Conservation (phyloP, 2,888 invertebrate species). For the Lochmaea crataegi region DNA sequence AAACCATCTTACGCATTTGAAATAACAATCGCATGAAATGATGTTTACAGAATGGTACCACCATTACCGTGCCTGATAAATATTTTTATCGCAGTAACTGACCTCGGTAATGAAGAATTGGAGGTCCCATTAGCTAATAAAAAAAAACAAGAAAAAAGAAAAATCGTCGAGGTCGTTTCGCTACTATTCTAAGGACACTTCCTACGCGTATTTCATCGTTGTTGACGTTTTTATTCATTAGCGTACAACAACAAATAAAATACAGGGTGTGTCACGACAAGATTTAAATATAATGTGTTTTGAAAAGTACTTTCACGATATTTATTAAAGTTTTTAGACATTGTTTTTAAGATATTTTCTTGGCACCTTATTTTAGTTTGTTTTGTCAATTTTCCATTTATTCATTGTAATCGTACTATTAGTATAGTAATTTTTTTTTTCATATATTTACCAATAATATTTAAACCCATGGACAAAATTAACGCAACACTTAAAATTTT, state of each 20-base stretch:
- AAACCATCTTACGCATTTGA: not conserved
- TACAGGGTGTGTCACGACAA: not conserved
- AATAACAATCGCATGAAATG: not conserved
- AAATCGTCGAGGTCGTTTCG: constrained; percentile 36
- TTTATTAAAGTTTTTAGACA: too few species aligned
- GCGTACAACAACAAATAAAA: not conserved
- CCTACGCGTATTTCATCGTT: constrained; percentile 19
- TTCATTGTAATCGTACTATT: too few species aligned
- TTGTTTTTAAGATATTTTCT: too few species aligned
- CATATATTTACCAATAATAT: too few species aligned
- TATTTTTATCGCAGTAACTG: constrained; percentile 30
- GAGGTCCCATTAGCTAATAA: constrained; percentile 43
- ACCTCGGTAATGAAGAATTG: constrained; percentile 41
- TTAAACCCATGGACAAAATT: too few species aligned
- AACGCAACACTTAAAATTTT: too few species aligned
- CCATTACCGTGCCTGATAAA: constrained; percentile 15
- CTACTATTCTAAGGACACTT: constrained; percentile 30
- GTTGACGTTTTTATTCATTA: constrained; percentile 22
- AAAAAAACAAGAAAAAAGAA: constrained; percentile 28
- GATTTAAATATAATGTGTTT: too few species aligned
- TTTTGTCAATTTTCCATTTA: too few species aligned
- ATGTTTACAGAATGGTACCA: constrained; percentile 11
- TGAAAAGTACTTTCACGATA: too few species aligned
- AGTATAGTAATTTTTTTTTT: too few species aligned
- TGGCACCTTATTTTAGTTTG: too few species aligned